Evolutionary conservation across 2,113 vertebrate genomes (phyloP), one percentile per base, ranked within the genome.

Genomic region (Zosterops japonicus): DNA sequence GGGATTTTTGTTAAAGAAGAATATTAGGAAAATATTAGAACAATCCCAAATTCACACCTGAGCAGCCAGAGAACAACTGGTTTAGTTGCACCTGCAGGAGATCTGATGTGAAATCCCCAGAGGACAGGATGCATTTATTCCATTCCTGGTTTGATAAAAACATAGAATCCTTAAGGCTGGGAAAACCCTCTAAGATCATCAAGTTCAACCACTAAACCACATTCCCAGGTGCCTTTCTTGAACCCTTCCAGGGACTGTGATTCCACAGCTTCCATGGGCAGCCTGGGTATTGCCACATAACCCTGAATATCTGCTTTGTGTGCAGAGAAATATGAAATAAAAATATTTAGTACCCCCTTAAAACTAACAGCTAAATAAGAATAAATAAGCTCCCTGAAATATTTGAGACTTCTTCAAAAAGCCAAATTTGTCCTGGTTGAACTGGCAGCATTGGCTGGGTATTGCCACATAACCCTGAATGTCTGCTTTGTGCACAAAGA

Each of bases 401-500:
- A 60, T 1, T 12, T 35, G 18, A 39, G 77, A 13, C 5, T 53
- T 19, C 23, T 56, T 25, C 44, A 44, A 83, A 94, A 86, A 52
- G 5, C 12, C 63, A 63, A 14, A 8, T 63, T 36, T 55, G 10
- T 12, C 33, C 56, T 5, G 3, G 46, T 68, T 57, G 27, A 29
- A 11, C 7, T 17, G 42, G 11, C 20, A 65, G 1, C 3, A 0
- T 5, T 36, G 25, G 9, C 36, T 36, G 36, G 36, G 6, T 22
- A 2, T 21, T 71, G 70, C n/a, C 57, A 6, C 20, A 59, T 2
- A 49, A 29, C 28, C 22, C 24, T 56, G 18, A 17, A 35, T 4
- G 11, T 29, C 6, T 57, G 2, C 23, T 67, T 25, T 27, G 16
- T 12, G 6, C 9, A 5, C 33, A 78, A 12, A 44, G 65, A 31